Evolutionary conservation across 1,140 invertebrate genomes (phyloP).

Genomic region (Sarcophaga bullata): DNA sequence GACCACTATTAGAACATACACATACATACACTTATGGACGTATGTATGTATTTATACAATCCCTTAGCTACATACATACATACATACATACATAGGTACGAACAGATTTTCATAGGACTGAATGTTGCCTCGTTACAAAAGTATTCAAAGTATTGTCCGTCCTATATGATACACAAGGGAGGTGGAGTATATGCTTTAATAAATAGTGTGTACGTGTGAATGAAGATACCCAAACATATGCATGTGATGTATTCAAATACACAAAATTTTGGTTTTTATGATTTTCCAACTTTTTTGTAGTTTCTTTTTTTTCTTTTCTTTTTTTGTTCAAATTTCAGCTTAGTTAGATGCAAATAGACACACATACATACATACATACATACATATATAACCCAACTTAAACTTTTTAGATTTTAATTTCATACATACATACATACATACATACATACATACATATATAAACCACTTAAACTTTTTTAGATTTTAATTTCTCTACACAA

Average conservation of each 20-base stretch:
- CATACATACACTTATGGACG: too few relatives aligned
- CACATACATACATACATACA: too few relatives aligned
- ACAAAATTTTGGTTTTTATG: slow-evolving; percentile 38
- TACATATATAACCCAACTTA: slow-evolving; percentile 18
- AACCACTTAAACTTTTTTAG: slow-evolving; percentile 33
- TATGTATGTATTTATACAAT: too few relatives aligned
- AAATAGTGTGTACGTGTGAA: slow-evolving; percentile 23
- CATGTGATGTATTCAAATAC: slow-evolving; percentile 32
- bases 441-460: not conserved
- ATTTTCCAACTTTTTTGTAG: slow-evolving; percentile 31
- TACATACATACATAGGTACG: too few relatives aligned
- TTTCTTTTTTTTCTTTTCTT: slow-evolving; percentile 25
- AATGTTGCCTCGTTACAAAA: too few relatives aligned
- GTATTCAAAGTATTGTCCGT: slow-evolving; percentile 30
- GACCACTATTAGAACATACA: not conserved
- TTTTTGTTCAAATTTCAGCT: slow-evolving; percentile 25
- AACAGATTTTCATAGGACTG: too few relatives aligned
- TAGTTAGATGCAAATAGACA: not conserved
- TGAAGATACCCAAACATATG: slow-evolving; percentile 33
- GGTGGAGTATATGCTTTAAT: not conserved
- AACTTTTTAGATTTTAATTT: slow-evolving; percentile 33
- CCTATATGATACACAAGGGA: not conserved
- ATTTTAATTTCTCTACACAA: not conserved
- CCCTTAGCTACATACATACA: too few relatives aligned
- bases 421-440: too few relatives aligned